Evolutionary conservation across 2,113 vertebrate species (phyloP).

Genomic region (Orientallactaga bullata): DNA sequence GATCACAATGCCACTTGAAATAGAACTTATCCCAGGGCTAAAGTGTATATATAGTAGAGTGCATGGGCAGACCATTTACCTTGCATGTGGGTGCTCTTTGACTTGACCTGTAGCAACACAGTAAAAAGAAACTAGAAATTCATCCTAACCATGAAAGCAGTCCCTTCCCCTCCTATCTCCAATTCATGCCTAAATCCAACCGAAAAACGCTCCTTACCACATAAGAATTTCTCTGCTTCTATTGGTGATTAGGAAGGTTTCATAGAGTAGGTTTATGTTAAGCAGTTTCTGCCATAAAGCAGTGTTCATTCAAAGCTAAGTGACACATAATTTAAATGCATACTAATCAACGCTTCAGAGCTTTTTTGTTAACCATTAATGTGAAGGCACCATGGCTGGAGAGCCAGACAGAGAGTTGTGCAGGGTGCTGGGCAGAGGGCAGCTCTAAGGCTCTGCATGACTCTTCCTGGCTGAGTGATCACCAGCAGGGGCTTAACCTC

Average conservation of each 20-base stretch:
- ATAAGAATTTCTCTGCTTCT: background rate
- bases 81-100: background rate
- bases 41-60: background rate
- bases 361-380: background rate
- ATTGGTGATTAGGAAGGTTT: background rate
- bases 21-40: conserved; percentile 7
- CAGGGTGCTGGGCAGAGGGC: background rate
- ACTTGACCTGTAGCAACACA: background rate
- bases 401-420: rapidly evolving
- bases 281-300: background rate
- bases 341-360: background rate
- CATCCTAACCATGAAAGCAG: background rate
- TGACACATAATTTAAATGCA: background rate
- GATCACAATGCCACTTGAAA: conserved; percentile 17
- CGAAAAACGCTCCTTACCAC: background rate
- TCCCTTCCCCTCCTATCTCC: background rate
- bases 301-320: conserved; percentile 9
- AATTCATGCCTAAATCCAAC: background rate
- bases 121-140: background rate
- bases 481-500: background rate
- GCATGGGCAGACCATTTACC: background rate
- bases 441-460: background rate
- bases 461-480: background rate
- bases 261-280: background rate
- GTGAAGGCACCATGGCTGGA: background rate